Conservation (phyloP, 2,113 vertebrate genomes). For the Gopherus evgoodei region DNA sequence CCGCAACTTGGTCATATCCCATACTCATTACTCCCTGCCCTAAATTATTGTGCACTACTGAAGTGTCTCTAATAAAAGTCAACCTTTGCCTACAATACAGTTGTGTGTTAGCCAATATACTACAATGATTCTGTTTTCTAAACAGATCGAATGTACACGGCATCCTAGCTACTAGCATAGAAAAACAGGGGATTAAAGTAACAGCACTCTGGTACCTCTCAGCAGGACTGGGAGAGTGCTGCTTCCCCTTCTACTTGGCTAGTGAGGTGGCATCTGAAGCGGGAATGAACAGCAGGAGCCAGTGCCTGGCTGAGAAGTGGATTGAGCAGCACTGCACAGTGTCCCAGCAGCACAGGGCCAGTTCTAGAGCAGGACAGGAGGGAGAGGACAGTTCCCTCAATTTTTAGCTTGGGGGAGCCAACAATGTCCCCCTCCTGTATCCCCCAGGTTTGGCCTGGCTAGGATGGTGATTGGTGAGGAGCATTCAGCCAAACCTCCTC, state of each 20-base stretch:
- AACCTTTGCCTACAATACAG: not conserved
- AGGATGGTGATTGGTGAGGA: not conserved
- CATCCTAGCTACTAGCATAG: not conserved
- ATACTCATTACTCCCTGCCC: not conserved
- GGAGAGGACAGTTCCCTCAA: not conserved
- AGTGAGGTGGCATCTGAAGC: not conserved
- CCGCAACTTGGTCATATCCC: fast-evolving
- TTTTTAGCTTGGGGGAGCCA: not conserved
- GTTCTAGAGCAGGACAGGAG: not conserved
- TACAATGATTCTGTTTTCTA: not conserved
- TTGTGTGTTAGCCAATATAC: not conserved
- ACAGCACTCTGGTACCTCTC: not conserved
- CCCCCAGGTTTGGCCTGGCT: not conserved
- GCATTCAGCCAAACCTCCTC: not conserved
- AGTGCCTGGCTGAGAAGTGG: not conserved
- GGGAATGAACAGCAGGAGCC: not conserved
- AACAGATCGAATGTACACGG: not conserved
- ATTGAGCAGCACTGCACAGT: not conserved
- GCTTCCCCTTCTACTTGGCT: not conserved
- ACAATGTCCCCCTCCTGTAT: too few relatives aligned
- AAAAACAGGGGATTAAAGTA: not conserved
- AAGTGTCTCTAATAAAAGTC: not conserved
- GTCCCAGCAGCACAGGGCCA: not conserved
- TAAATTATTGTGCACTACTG: not conserved
- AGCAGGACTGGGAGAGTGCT: not conserved